Evolutionary conservation across 2,113 vertebrate species (phyloP).

Genomic region (Columbina picui): DNA sequence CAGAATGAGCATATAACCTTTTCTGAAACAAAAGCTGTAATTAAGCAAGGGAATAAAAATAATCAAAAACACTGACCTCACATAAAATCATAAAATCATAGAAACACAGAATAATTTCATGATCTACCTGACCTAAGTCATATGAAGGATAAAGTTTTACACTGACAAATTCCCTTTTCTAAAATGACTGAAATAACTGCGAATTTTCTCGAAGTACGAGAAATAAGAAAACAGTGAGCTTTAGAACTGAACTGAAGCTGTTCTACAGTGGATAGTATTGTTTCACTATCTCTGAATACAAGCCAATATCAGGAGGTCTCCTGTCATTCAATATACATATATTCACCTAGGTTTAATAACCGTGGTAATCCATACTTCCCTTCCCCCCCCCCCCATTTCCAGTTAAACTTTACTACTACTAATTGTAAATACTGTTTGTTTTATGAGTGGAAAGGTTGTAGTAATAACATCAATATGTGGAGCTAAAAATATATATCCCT

Average conservation of each 20-base stretch:
- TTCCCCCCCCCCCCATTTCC: neutral
- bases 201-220: neutral
- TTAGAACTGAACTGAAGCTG: neutral
- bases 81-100: no score
- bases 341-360: neutral
- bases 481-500: neutral
- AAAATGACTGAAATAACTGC: neutral
- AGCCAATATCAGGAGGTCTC: neutral
- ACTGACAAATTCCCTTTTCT: neutral
- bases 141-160: neutral
- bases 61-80: neutral
- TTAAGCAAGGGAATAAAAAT: neutral
- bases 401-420: neutral
- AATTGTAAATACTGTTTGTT: neutral
- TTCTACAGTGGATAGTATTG: neutral
- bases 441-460: neutral
- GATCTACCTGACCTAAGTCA: fast-evolving
- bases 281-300: neutral
- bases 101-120: no score
- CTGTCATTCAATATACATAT: neutral
- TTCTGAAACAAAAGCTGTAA: neutral
- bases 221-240: neutral
- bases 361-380: neutral
- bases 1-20: neutral
- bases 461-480: neutral